Evolutionary conservation across 64 coral and sea anemone species (phyloP), one percentile per base, ranked within the genome.

Genomic region (Catalaphyllia jardinei): DNA sequence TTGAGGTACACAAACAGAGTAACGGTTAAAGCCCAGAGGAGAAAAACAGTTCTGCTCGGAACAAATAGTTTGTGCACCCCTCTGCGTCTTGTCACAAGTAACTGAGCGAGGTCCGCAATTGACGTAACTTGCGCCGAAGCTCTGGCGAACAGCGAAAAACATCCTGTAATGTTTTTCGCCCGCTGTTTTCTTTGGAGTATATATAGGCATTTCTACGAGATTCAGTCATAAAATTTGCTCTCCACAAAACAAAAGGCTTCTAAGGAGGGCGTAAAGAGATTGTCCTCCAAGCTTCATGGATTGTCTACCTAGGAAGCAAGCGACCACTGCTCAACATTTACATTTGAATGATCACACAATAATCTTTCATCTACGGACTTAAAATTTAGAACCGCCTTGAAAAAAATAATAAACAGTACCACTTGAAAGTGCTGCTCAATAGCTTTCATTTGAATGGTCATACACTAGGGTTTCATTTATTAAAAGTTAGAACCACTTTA

Each of bases 31-130:
- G 72, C 74, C 90, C 94, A 95, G 35, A 86, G 86, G 31, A 95
- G 46, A 31, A 91, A 92, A 38, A 95, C 92, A 8, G 71, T 55
- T 89, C 90, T 90, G 49, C 94, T 86, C 60, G 92, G 71, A 10
- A 95, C 72, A 89, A 95, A 95, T 22, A 95, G 55, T n/a, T 90
- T 54, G 19, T 90, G 94, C 50, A 95, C 15, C 3, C 90, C 87
- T 31, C 90, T 82, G 49, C 80, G 39, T 84, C 86, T 78, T 79
- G 62, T 79, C 18, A 92, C 20, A 3, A 87, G 86, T 11, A 77
- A 17, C 72, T 82, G 94, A 25, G 92, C 46, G 31, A 75, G 10
- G 71, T 29, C 22, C 94, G 92, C 19, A 95, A 54, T 28, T 77
- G 62, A 20, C 73, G 77, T 20, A 95, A 38, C 1, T 71, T 92